A percentile compares a stretch with the other conserved stretches of the same genome.
Conservation (phyloP, 2,797 vertebrate species). For the Pseudochromis fuscus region DNA sequence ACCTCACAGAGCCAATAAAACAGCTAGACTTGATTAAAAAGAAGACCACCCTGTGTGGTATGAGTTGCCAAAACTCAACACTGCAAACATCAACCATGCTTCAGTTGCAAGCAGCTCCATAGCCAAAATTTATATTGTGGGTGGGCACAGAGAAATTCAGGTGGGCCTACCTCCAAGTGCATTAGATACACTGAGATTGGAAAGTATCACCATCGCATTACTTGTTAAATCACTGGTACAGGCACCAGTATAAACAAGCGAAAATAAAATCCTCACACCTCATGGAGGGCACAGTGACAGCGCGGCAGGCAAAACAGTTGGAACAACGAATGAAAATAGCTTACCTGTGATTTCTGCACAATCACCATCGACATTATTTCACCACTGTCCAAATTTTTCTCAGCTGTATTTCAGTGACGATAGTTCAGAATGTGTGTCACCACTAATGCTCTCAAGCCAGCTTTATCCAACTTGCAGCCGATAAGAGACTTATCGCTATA, state of each 20-base stretch:
- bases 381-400: neutral
- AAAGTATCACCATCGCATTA: neutral
- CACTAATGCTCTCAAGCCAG: neutral
- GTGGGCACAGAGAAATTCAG: neutral
- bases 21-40: neutral
- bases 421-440: neutral
- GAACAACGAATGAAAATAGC: constrained; percentile 7
- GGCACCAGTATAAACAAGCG: constrained; percentile 9
- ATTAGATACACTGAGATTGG: neutral
- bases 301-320: constrained; percentile 15
- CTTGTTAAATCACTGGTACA: neutral
- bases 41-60: neutral
- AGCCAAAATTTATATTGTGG: neutral
- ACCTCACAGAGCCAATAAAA: neutral
- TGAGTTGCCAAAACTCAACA: neutral
- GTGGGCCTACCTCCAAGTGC: neutral
- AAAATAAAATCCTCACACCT: constrained; percentile 22
- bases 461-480: neutral
- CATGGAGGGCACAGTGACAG: constrained; percentile 6
- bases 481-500: neutral
- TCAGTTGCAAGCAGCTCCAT: neutral
- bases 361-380: too few relatives aligned
- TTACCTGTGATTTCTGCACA: constrained; percentile 11
- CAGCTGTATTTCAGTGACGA: neutral
- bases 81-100: neutral